Evolutionary conservation across 2,797 vertebrate genomes (phyloP).

Genomic region (Staurois parvus): DNA sequence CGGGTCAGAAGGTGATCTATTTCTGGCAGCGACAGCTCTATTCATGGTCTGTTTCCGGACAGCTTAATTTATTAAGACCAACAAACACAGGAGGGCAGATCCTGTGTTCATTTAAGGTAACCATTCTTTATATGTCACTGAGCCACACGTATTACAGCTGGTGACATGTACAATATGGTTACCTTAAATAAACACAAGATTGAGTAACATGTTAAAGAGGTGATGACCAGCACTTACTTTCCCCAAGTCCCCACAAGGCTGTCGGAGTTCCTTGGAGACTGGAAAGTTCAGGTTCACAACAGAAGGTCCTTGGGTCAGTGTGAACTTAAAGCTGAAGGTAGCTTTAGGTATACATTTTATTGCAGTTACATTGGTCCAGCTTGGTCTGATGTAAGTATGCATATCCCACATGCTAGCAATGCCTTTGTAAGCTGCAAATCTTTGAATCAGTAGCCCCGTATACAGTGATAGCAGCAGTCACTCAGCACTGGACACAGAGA

Average conservation of each 20-base stretch:
- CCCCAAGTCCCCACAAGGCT: neutral
- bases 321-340: no score
- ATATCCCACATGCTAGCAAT: no score
- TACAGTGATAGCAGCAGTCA: no score
- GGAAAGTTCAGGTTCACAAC: neutral
- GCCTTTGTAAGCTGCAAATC: no score
- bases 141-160: neutral
- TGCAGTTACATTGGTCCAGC: no score
- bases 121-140: neutral
- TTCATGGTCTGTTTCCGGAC: conserved; percentile 46
- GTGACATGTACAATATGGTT: neutral
- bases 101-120: conserved; percentile 13
- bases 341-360: no score
- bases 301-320: neutral
- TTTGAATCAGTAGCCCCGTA: no score
- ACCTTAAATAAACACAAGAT: neutral
- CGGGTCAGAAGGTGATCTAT: conserved; percentile 42
- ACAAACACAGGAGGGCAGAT: conserved; percentile 33
- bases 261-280: neutral
- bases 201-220: neutral
- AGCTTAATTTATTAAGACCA: conserved; percentile 24
- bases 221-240: neutral
- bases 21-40: conserved; percentile 21
- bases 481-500: no score
- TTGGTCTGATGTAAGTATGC: no score